Evolutionary conservation across 2,113 vertebrate species (phyloP), one percentile per base, ranked within the genome.

Genomic region (Gasterosteus aculeatus): DNA sequence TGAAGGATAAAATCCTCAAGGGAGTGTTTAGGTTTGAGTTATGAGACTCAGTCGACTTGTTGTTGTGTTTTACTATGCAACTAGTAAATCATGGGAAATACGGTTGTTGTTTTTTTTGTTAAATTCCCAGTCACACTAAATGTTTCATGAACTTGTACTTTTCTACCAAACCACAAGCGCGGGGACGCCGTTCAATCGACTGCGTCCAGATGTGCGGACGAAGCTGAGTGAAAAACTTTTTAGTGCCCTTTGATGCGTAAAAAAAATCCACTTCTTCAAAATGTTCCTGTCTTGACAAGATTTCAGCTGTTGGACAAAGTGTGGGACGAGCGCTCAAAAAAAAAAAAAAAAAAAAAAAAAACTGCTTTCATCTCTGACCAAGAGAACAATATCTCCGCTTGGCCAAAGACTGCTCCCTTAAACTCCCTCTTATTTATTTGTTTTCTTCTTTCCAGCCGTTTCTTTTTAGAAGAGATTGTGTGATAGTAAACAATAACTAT

Each of bases 311-410:
- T 87, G 87, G 82, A 88, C 84, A 89, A 88, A 67, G 76, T 87
- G 83, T 91, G 86, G 85, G 84, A 89, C 39, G 77, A 84, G 70
- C 73, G 82, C 82, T 80, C 58, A 71, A 84, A 78, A 85, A 78
- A 85, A 89, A 90, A 88, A 84, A n/a, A n/a, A n/a, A n/a, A n/a
- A n/a, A n/a, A n/a, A n/a, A n/a, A n/a, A n/a, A n/a, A n/a, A n/a
- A 29, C 61, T 22, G 71, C 89, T 91, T 91, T 93, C 84, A 92
- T 92, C 87, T 89, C 75, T 33, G 82, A 91, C 89, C 89, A 90
- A 89, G 69, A 85, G 76, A 86, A 81, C 72, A 88, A 83, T 84
- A 87, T 89, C 85, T 80, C 64, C 7, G 64, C 79, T 80, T 80
- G 85, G 85, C 85, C 68, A 41, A 31, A 82, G 68, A 76, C 59